Conservation (phyloP, 2,113 vertebrate species). For the Cromileptes altivelis region DNA sequence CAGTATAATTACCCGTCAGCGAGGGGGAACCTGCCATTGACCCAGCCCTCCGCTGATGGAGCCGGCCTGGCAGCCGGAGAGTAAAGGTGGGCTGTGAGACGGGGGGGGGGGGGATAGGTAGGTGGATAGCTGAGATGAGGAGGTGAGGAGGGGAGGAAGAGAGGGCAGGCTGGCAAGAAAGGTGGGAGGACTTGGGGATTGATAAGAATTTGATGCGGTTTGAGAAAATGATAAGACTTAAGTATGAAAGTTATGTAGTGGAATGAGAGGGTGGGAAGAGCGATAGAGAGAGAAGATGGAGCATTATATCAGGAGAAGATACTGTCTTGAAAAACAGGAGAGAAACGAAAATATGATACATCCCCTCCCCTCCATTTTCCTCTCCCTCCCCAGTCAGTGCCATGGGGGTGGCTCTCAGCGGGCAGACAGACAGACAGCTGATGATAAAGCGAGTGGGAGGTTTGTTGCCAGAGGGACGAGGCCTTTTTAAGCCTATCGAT, state of each 20-base stretch:
- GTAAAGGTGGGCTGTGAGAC: constrained; percentile 34
- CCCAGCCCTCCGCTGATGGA: constrained; percentile 60
- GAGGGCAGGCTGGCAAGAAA: constrained; percentile 1
- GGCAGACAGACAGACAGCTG: constrained; percentile 59
- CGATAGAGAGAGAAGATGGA: constrained; percentile 2
- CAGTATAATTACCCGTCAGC: constrained; percentile 79
- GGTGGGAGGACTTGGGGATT: constrained; percentile 38
- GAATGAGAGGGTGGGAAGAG: constrained; percentile 25
- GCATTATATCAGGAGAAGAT: constrained; percentile 16
- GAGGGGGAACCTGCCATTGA: constrained; percentile 75
- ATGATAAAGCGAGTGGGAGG: constrained; percentile 76
- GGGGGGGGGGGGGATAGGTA: not conserved
- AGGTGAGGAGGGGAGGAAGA: constrained; percentile 23
- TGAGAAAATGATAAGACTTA: constrained; percentile 35
- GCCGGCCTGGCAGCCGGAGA: constrained; percentile 40
- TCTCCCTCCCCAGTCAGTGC: constrained; percentile 3
- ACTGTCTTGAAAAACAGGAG: constrained; percentile 32
- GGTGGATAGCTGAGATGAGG: constrained; percentile 18
- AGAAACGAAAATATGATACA: constrained; percentile 43
- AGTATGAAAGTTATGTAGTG: constrained; percentile 5
- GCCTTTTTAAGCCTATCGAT: constrained; percentile 79
- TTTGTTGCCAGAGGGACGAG: constrained; percentile 75
- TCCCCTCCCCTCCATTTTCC: constrained; percentile 27
- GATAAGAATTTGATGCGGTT: constrained; percentile 21
- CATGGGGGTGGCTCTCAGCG: constrained; percentile 55